Percentiles rank a stretch among this genome's conserved stretches.
phyloP scores from a whole-genome alignment of 2,888 invertebrate species.

The Scaptodrosophila latifasciaeformis region DNA sequence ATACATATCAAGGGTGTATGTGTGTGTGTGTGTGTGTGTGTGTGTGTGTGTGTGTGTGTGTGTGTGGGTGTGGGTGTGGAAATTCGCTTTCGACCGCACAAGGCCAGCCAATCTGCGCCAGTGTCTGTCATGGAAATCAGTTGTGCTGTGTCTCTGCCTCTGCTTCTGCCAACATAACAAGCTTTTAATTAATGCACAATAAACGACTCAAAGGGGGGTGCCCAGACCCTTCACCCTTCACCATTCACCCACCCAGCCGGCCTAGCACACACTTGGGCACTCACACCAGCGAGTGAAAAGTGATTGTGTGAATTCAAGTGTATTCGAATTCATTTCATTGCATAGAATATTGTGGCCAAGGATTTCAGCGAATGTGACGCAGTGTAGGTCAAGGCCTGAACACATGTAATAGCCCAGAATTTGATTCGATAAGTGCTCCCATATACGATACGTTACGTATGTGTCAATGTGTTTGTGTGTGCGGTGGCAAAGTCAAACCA shows the following conservation, averaged over 20 bases:
- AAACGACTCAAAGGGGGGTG: slow-evolving; percentile 33
- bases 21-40: slow-evolving; percentile 14
- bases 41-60: too few species aligned
- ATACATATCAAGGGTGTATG: too few species aligned
- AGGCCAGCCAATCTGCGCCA: too few species aligned
- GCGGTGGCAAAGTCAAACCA: slow-evolving; percentile 23
- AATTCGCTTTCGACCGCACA: too few species aligned
- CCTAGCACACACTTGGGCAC: too few species aligned
- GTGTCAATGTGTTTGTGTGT: slow-evolving; percentile 3
- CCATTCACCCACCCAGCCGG: slow-evolving; percentile 12
- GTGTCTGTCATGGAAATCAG: slow-evolving; percentile 10
- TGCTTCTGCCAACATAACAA: too few species aligned
- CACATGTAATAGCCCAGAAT: slow-evolving; percentile 40
- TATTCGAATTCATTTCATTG: slow-evolving; percentile 46
- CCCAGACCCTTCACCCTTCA: slow-evolving; percentile 6
- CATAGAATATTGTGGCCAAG: slow-evolving; percentile 29
- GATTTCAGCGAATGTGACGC: slow-evolving; percentile 18
- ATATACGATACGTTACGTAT: too few species aligned
- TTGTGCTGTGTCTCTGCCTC: too few species aligned
- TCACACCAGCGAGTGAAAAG: too few species aligned
- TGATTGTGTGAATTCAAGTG: slow-evolving; percentile 37
- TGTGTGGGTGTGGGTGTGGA: too few species aligned
- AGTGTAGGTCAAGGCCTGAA: slow-evolving; percentile 60
- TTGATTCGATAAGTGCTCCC: not conserved
- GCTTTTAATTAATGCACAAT: slow-evolving; percentile 68